Percentiles rank a stretch among this genome's conserved stretches.
Conservation (phyloP, 2,888 invertebrate genomes). For the Ashinkailepas kermadecensis region DNA sequence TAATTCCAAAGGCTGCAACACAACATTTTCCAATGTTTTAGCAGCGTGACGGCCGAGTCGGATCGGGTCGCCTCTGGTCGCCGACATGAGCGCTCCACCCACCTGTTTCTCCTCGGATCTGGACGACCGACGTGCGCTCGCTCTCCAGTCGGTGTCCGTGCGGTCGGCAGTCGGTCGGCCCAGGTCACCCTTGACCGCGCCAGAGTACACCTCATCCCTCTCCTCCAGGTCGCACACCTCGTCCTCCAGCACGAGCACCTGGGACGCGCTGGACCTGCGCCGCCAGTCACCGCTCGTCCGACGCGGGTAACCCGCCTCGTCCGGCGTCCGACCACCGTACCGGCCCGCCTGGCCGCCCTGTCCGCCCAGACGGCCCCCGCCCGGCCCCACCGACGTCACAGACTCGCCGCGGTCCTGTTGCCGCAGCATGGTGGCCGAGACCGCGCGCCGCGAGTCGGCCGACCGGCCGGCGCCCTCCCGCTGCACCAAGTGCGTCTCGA, state of each 20-base stretch:
- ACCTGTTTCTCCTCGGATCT: not conserved
- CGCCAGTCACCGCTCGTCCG: not conserved
- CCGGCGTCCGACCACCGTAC: not conserved
- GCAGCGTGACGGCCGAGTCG: no score
- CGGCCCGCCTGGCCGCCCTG: not conserved
- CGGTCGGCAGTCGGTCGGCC: not conserved
- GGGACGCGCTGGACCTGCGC: not conserved
- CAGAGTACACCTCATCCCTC: not conserved
- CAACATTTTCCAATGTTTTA: no score
- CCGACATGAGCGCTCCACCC: not conserved
- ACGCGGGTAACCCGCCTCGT: slow-evolving; percentile 4
- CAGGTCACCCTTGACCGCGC: not conserved
- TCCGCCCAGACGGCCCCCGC: not conserved
- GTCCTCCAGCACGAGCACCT: not conserved
- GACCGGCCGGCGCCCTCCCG: not conserved
- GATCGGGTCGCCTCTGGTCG: no score
- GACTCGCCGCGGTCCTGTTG: not conserved
- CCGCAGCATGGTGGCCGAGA: not conserved
- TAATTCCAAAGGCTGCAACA: no score
- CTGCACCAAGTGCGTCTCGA: not conserved
- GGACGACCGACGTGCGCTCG: no score
- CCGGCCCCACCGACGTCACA: not conserved
- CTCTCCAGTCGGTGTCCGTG: no score
- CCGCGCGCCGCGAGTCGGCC: not conserved
- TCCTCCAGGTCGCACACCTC: slow-evolving; percentile 11